Base-by-base conservation (phyloP, 2,113 vertebrate genomes). In the Isichthys henryi region DNA sequence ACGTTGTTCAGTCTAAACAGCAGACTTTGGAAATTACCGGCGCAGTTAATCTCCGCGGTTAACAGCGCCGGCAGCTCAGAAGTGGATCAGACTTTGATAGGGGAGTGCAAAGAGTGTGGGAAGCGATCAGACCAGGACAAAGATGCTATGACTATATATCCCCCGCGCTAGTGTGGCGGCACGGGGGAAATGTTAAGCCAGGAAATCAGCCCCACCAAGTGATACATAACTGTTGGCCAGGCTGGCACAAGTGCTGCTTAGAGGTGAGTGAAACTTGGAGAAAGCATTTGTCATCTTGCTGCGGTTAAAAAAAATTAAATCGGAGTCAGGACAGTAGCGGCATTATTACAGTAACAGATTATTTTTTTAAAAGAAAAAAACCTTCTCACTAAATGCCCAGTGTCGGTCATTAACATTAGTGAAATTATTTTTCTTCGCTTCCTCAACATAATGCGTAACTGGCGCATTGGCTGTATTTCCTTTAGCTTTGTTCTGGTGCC, bases 131-230 rank as follows among this genome's bases (percentile, higher is more conserved):
- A 82, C 66, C 31, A 43, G 88, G 88, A 88, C 88, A 88, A 43
- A 49, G 80, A 91, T 91, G 91, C 89, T 89, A 89, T 91, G 91
- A 91, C 91, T 62, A 77, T 74, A 88, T 62, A 35, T 89, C 74
- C 89, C 88, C 91, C 89, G 89, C 89, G 89, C 91, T 90, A 84
- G 74, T 66, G 53, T 66, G 70, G 49, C 49, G 89, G 91, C 89
- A 89, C 89, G 89, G 89, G 89, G 91, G 89, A 89, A 80, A 85
- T 56, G 39, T 45, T 48, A 80, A 39, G 58, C 74, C 39, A 50
- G 85, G 50, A 53, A 52, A 85, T 86, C 27, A 83, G 88, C 27
- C 89, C 50, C 52, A 56, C 88, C 39, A 48, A 48, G 49, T 43
- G 43, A 43, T 5, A 84, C 43, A 53, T 46, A 48, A 58, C 58